A percentile compares a stretch with the other conserved stretches of the same genome.
Evolutionary conservation across 2,797 vertebrate species (phyloP).

Genomic region (Danio albolineatus): DNA sequence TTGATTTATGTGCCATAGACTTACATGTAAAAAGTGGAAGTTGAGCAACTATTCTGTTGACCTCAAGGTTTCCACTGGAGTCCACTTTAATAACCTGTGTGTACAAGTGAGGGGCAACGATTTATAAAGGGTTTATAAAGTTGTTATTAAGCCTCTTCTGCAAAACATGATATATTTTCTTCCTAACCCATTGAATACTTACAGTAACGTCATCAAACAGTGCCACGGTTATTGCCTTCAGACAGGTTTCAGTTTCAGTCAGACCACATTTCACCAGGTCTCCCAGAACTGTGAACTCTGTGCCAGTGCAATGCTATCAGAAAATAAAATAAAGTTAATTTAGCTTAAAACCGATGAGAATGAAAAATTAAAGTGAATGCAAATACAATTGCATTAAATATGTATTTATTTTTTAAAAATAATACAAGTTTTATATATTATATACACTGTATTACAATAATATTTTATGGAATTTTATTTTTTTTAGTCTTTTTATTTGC

Average conservation of each 20-base stretch:
- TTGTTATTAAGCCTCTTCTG: too few species aligned
- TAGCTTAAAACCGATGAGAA: too few species aligned
- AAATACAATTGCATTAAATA: too few species aligned
- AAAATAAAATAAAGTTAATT: not conserved
- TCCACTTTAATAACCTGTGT: constrained; percentile 71
- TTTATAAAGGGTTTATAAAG: too few species aligned
- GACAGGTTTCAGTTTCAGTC: constrained; percentile 78
- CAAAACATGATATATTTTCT: not conserved
- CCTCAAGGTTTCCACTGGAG: constrained; percentile 65
- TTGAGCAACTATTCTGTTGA: constrained; percentile 76
- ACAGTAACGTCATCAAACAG: constrained; percentile 65
- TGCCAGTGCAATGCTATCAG: constrained; percentile 65
- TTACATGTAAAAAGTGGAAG: constrained; percentile 75
- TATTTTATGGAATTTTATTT: too few species aligned
- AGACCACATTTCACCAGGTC: constrained; percentile 82
- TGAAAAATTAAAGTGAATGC: too few species aligned
- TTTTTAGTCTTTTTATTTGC: too few species aligned
- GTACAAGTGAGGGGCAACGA: not conserved
- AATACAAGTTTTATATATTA: too few species aligned
- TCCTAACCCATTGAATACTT: constrained; percentile 28
- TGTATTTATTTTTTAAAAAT: too few species aligned
- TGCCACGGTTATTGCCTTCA: constrained; percentile 76
- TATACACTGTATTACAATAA: too few species aligned
- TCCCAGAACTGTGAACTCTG: constrained; percentile 78
- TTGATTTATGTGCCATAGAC: constrained; percentile 40